These are phyloP conservation scores for Lamellibrachia luymesi DNA, from an alignment of 1,140 invertebrate species.

Conservation along the genomic window DNA sequence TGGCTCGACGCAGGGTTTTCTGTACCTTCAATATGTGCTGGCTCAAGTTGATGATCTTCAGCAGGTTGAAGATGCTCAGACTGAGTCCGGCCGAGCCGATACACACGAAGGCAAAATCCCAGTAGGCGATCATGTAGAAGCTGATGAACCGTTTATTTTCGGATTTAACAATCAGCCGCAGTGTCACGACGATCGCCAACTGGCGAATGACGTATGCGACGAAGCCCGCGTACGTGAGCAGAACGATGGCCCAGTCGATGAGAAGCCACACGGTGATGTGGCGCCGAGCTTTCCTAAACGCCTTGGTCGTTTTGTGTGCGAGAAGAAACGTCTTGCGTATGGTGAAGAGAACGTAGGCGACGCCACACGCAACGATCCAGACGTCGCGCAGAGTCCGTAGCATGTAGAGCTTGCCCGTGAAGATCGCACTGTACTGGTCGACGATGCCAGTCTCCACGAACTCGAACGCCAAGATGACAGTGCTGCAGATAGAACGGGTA, in stretches of 20 bases:
- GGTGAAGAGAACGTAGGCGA: not conserved
- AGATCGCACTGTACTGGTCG: not conserved
- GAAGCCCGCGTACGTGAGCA: not conserved
- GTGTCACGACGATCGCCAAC: not conserved
- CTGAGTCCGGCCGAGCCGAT: not conserved
- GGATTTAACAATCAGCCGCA: not conserved
- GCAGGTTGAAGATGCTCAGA: not conserved
- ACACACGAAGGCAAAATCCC: not conserved
- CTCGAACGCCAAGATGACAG: not conserved
- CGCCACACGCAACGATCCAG: not conserved
- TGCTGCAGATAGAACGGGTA: not conserved
- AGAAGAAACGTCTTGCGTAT: not conserved
- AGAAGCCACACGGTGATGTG: not conserved
- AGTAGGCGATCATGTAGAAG: constrained; percentile 4
- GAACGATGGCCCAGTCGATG: not conserved
- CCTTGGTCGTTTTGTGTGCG: not conserved
- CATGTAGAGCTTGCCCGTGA: not conserved
- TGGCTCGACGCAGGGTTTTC: not conserved
- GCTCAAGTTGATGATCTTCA: not conserved
- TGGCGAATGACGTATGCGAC: not conserved
- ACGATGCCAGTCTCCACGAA: not conserved
- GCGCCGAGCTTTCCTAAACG: not conserved
- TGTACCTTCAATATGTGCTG: not conserved
- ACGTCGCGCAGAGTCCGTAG: not conserved
- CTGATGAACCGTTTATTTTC: not conserved